Evolutionary conservation across 2,113 vertebrate genomes (phyloP), one percentile per base, ranked within the genome.

Genomic region (Pontoporia blainvillei): DNA sequence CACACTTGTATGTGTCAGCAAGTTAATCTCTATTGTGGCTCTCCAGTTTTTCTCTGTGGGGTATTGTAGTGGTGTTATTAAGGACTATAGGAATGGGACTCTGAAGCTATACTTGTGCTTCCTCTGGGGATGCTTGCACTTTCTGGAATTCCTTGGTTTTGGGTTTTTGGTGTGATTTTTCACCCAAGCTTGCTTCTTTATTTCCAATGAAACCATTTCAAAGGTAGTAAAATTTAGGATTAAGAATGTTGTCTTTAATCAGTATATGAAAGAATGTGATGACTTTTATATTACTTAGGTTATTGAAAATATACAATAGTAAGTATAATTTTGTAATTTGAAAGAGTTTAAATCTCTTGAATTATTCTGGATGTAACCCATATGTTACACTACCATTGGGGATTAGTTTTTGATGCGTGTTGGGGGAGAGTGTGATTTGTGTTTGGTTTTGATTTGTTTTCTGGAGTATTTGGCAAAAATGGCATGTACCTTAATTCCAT

Each of bases 1-100:
- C 76, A 99, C 98, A 96, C 94, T 96, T 98, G 29, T 89, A 31
- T 96, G 94, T 97, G 96, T 97, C 96, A 73, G 76, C 92, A 82
- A 90, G 94, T 97, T 95, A 95, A 88, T 97, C 66, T 96, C 76
- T 98, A 10, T 81, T 39, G 0, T 97, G 97, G 21, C 97, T 98
- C 62, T 81, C 31, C 75, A 13, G 61, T 78, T 95, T 83, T 96
- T 91, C 85, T 98, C 83, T 78, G 6, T 86, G 96, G 91, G 52
- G 17, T 86, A 88, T 72, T 97, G 81, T 93, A 61, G 91, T 90
- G 97, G 91, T 95, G 88, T 96, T 97, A 69, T 97, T 98, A 81
- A 96, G 76, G 89, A 82, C 97, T 97, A 0, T 84, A 98, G 97
- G 84, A 64, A 21, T 89, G 21, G 3, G 10, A 66, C 13, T 95